A percentile compares a stretch with the other conserved stretches of the same genome.
These are phyloP conservation scores for Cyclura pinguis DNA, from an alignment of 2,797 vertebrate species.

Conservation along the genomic window DNA sequence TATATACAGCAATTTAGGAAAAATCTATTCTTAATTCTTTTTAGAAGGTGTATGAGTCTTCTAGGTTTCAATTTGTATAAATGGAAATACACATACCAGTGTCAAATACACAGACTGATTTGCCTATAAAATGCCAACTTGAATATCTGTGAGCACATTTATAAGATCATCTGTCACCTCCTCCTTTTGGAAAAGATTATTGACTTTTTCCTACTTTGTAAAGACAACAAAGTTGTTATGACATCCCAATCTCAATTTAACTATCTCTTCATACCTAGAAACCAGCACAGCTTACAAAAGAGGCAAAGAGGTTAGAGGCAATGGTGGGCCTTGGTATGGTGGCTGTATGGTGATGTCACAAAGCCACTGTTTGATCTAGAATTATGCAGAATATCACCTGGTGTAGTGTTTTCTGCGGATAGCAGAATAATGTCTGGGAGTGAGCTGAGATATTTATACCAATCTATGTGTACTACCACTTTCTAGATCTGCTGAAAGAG, in stretches of 20 bases:
- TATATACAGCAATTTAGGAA: not conserved
- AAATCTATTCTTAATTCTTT: not conserved
- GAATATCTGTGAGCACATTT: not conserved
- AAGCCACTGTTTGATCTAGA: not conserved
- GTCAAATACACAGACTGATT: not conserved
- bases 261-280: not conserved
- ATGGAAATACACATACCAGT: not conserved
- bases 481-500: not conserved
- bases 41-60: not conserved
- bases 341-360: not conserved
- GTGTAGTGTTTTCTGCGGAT: not conserved
- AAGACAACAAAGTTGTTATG: not conserved
- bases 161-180: not conserved
- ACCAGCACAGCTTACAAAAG: not conserved
- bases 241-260: not conserved
- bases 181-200: not conserved
- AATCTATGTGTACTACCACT: not conserved
- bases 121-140: not conserved
- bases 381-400: not conserved
- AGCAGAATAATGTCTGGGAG: not conserved
- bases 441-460: not conserved
- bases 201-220: not conserved
- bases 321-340: not conserved
- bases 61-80: not conserved
- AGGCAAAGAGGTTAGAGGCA: not conserved